Base-by-base conservation (phyloP, 2,113 vertebrate genomes). In the Labeo rohita region DNA sequence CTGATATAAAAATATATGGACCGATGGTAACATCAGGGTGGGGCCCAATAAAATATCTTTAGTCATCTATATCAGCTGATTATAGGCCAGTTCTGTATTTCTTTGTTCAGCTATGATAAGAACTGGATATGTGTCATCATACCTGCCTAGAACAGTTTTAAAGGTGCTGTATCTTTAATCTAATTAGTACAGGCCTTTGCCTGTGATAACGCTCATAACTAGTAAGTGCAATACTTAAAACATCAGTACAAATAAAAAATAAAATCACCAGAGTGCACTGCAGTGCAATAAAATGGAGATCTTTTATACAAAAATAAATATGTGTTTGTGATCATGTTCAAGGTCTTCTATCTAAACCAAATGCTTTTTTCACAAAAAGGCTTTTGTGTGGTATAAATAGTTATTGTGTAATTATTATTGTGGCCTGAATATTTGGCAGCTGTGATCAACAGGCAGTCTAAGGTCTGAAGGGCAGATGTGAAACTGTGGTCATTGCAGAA, bases 381-480 rank as follows among this genome's bases (percentile, higher is more conserved):
- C 21, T 49, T 54, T 78, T 78, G 28, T 39, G 15, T 78, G 56
- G 50, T n/a, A 76, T 52, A n/a, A n/a, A 61, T 61, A 61, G n/a
- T 61, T 10, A 61, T 61, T n/a, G 8, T 9, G 8, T 21, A 21
- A 59, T 59, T 18, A 8, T 8, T 59, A 34, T 52, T 39, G 45
- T 63, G 6, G 23, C 56, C 28, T 39, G 52, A 85, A 47, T 73
- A n/a, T 82, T 86, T 86, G 28, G 66, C 54, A 63, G 3, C 3
- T 34, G 68, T 28, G 56, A 10, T 83, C 21, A 49, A 6, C 80
- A 73, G 66, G 81, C 81, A 59, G 79, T 56, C 6, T 28, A 13
- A 82, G 85, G 85, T 83, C 70, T 6, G 15, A 66, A 86, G 85
- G 68, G 23, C 72, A 83, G 49, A 87, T 87, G 85, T 87, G 72